A percentile compares a stretch with the other conserved stretches of the same genome.
Conservation (phyloP, 2,113 vertebrate genomes). For the Tupaia tana region DNA sequence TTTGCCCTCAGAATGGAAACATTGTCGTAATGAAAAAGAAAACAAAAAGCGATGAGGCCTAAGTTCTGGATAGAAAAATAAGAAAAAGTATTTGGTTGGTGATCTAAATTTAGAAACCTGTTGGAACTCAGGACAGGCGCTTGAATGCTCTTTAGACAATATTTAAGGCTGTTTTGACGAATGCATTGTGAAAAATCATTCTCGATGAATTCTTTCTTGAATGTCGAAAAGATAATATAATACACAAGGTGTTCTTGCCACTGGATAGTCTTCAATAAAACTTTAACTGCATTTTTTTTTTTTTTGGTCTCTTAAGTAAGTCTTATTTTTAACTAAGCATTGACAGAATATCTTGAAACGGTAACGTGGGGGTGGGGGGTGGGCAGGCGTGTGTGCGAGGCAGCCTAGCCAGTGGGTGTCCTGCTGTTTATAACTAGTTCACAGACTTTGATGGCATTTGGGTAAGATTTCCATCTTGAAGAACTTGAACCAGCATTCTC, state of each 20-base stretch:
- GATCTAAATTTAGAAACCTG: conserved; percentile 83
- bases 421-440: conserved; percentile 79
- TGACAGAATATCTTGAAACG: conserved; percentile 83
- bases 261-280: conserved; percentile 88
- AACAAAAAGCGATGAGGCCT: conserved; percentile 78
- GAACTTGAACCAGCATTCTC: conserved; percentile 88
- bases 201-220: conserved; percentile 80
- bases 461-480: conserved; percentile 82
- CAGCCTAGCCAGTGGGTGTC: conserved; percentile 79
- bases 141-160: conserved; percentile 59
- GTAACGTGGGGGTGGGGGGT: conserved; percentile 76
- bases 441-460: conserved; percentile 81
- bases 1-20: conserved; percentile 83
- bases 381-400: conserved; percentile 53
- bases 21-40: background rate
- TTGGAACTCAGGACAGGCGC: conserved; percentile 76
- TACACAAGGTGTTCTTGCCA: conserved; percentile 83
- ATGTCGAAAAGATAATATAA: conserved; percentile 84
- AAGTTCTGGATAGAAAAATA: conserved; percentile 83
- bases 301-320: conserved; percentile 84
- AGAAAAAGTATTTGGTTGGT: conserved; percentile 82
- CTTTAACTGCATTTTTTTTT: conserved; percentile 82
- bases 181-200: conserved; percentile 83
- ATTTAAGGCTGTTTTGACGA: conserved; percentile 72
- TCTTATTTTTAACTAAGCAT: conserved; percentile 84